Evolutionary conservation across 2,888 invertebrate species (phyloP), one percentile per base, ranked within the genome.

Genomic region (Adelphocoris suturalis): DNA sequence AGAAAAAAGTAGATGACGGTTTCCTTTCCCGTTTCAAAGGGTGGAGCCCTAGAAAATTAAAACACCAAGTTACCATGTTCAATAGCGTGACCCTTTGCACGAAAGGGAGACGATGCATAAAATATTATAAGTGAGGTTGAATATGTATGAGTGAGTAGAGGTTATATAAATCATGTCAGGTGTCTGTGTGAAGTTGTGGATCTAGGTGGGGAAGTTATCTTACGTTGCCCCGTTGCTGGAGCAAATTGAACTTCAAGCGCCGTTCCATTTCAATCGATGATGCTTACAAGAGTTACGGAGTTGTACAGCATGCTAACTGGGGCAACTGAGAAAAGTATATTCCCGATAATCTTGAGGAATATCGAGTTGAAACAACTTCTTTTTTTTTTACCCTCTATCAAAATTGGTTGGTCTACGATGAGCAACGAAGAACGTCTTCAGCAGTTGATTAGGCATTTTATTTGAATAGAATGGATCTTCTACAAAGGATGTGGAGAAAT

Each of bases 101-200:
- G 82, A 48, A 82, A 82, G 82, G 48, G 82, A 82, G 82, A 52
- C 82, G 82, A 82, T 52, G 48, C 82, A 82, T 82, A 52, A 82
- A 82, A 82, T 82, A 82, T 82, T 82, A 82, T 82, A 82, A 82
- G 82, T 82, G 82, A 48, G 82, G 47, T 82, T 82, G 82, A 82
- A 82, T 82, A 82, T 82, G 82, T 52, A 82, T 82, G 82, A 82
- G 48, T 23, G 82, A 46, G 82, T 47, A 47, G 82, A 48, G n/a
- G 82, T 82, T 82, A 82, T 82, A 52, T 82, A 82, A 82, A 82
- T 82, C 82, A 52, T 82, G 82, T 82, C 82, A 82, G 82, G 82
- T 82, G 82, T 47, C 82, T 82, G 52, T 52, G 82, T 75, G 75
- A 75, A 28, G 75, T 75, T 75, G 75, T 75, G 75, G 75, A 27